A percentile compares a stretch with the other conserved stretches of the same genome.
Evolutionary conservation across 1,140 invertebrate species (phyloP).

Genomic region (Drosophila sucinea): DNA sequence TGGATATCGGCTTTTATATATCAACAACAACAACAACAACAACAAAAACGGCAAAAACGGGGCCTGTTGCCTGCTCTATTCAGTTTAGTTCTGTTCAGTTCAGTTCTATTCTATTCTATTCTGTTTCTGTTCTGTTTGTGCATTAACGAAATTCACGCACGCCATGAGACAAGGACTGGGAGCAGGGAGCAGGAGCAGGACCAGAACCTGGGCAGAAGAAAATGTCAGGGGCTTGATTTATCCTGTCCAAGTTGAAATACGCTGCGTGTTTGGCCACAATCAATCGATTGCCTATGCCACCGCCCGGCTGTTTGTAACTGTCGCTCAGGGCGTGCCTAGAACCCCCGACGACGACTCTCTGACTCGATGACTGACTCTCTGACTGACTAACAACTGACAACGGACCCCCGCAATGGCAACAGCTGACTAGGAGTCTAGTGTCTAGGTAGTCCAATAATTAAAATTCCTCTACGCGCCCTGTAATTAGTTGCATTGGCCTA

Average conservation of each 20-base stretch:
- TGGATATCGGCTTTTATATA: slow-evolving; percentile 78
- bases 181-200: slow-evolving; percentile 13
- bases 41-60: slow-evolving; percentile 7
- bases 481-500: slow-evolving; percentile 68
- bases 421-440: slow-evolving; percentile 46
- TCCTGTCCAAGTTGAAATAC: slow-evolving; percentile 73
- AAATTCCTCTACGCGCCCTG: slow-evolving; percentile 74
- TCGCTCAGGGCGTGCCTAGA: slow-evolving; percentile 73
- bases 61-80: slow-evolving; percentile 64
- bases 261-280: slow-evolving; percentile 79
- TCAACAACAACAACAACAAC: slow-evolving; percentile 21
- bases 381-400: slow-evolving; percentile 12
- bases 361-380: slow-evolving; percentile 2
- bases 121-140: slow-evolving; percentile 32
- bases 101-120: background rate
- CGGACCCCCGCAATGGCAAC: slow-evolving; percentile 45
- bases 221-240: slow-evolving; percentile 79
- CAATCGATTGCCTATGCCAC: slow-evolving; percentile 68
- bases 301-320: slow-evolving; percentile 72
- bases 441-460: slow-evolving; percentile 62
- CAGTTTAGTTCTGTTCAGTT: slow-evolving; percentile 25
- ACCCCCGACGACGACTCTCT: slow-evolving; percentile 14
- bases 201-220: slow-evolving; percentile 22
- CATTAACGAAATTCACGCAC: slow-evolving; percentile 79
- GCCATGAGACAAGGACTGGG: slow-evolving; percentile 36